These are phyloP conservation scores for Lepidothrix coronata DNA, from an alignment of 2,113 vertebrate species.

Conservation along the genomic window DNA sequence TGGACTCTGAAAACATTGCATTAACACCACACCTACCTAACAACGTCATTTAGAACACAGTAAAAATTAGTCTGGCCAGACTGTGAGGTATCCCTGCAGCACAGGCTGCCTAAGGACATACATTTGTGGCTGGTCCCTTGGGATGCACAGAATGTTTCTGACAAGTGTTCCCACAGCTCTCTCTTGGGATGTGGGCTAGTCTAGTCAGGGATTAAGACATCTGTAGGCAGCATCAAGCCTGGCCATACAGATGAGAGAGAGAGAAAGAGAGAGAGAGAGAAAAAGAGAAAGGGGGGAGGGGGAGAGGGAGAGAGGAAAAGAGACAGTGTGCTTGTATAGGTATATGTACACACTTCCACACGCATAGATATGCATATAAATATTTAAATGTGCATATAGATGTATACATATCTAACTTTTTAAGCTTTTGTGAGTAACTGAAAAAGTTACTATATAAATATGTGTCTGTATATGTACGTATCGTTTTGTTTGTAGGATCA, in stretches of 20 bases:
- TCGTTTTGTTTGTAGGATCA: background rate
- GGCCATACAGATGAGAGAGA: background rate
- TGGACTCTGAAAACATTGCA: rapidly evolving
- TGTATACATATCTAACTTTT: background rate
- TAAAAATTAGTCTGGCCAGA: background rate
- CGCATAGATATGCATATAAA: background rate
- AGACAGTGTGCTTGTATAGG: rapidly evolving
- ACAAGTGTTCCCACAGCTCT: background rate
- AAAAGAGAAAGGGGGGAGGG: background rate
- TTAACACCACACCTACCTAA: background rate
- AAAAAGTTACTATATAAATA: background rate
- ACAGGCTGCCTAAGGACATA: background rate
- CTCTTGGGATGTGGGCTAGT: background rate
- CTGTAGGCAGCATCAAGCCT: background rate
- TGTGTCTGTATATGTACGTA: background rate
- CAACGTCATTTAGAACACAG: background rate
- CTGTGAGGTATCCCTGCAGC: background rate
- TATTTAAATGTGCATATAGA: background rate
- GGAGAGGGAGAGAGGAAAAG: background rate
- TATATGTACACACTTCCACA: rapidly evolving
- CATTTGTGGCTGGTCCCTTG: rapidly evolving
- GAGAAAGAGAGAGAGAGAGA: background rate
- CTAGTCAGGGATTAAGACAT: background rate
- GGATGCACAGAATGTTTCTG: background rate
- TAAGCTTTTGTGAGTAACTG: background rate